phyloP scores from a whole-genome alignment of 64 coral and sea anemone species.

The Montipora foliosa region DNA sequence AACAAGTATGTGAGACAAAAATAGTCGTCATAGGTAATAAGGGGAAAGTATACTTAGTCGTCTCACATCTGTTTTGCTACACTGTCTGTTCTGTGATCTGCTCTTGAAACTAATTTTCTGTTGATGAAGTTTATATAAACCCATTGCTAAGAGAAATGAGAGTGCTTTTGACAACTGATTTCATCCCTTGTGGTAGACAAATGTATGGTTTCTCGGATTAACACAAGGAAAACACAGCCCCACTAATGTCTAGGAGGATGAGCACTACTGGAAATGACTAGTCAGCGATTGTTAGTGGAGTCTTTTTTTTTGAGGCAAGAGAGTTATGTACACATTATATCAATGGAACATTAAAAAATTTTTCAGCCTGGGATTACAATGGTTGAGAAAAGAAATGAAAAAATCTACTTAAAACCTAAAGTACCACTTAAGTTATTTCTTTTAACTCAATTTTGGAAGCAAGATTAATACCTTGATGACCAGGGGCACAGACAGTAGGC shows the following conservation, averaged over 20 bases:
- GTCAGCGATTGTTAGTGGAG: no score
- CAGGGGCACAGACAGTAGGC: background rate
- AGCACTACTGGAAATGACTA: no score
- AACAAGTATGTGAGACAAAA: no score
- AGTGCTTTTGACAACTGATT: no score
- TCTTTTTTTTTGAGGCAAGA: background rate
- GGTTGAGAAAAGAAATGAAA: background rate
- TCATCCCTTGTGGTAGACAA: background rate
- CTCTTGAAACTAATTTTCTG: no score
- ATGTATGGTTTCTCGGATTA: background rate
- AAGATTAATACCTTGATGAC: background rate
- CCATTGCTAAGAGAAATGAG: no score
- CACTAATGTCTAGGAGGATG: background rate
- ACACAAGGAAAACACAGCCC: background rate
- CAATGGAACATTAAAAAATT: conserved; percentile 13
- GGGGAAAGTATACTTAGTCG: no score
- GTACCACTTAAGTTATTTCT: background rate
- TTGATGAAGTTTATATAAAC: no score
- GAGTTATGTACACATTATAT: background rate
- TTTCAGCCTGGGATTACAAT: background rate
- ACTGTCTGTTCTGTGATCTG: no score
- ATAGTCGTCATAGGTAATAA: no score
- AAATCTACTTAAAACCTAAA: background rate
- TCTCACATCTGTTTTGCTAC: no score
- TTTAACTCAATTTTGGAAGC: background rate